Conservation (phyloP, 2,113 vertebrate species). For the Onychostoma macrolepis region DNA sequence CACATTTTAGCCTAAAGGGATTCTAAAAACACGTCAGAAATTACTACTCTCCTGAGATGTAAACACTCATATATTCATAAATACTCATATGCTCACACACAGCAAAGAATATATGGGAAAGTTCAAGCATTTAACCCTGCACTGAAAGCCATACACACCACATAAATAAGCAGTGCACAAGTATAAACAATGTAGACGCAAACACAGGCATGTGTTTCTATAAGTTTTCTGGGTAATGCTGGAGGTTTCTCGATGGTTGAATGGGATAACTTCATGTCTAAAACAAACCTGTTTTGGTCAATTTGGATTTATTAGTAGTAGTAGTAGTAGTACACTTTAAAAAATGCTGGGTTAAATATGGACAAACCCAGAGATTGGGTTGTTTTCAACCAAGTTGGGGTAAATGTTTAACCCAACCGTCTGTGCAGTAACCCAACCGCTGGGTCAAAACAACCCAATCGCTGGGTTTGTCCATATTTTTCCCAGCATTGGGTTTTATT, state of each 20-base stretch:
- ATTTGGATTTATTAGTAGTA: background rate
- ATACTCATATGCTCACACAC: background rate
- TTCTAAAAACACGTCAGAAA: background rate
- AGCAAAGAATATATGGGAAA: background rate
- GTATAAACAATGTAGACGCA: background rate
- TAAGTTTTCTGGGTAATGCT: background rate
- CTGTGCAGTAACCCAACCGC: too few relatives aligned
- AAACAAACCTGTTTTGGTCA: background rate
- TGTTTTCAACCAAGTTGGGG: too few relatives aligned
- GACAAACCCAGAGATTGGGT: too few relatives aligned
- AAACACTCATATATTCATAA: conserved; percentile 5
- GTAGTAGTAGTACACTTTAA: too few relatives aligned
- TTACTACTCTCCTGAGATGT: background rate
- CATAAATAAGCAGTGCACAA: background rate
- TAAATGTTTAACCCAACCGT: too few relatives aligned
- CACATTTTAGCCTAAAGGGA: background rate
- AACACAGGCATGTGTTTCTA: background rate
- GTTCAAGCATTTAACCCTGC: background rate
- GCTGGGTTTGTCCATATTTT: too few relatives aligned
- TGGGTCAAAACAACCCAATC: too few relatives aligned
- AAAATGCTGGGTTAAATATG: too few relatives aligned
- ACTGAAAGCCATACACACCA: background rate
- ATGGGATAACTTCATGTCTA: background rate
- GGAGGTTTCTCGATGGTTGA: background rate
- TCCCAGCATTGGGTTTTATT: too few relatives aligned